Base-by-base conservation (phyloP, 2,113 vertebrate genomes). In the Calypte anna region DNA sequence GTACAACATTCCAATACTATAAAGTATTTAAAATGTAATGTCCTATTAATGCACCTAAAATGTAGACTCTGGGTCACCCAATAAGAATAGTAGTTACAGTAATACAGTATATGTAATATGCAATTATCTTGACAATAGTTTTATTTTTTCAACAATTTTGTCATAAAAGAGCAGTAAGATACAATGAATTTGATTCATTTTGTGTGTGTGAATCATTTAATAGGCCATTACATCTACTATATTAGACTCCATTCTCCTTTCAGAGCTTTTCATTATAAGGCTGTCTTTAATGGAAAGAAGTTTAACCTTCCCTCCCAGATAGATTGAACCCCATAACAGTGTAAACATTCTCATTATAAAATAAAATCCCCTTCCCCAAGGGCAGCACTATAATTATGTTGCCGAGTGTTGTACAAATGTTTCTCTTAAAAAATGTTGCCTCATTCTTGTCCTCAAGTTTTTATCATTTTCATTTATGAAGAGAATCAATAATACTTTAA, bases 281-380 rank as follows among this genome's bases (percentile, higher is more conserved):
- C 98, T 98, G 98, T 98, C 98, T 98, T 98, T 98, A 98, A 98
- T 98, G 97, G 98, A 98, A 98, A 98, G 98, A 98, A 98, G 98
- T 98, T 98, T 98, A 98, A 98, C 98, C 98, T 98, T 98, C 98
- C 97, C 98, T 98, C 98, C 97, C 98, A 98, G 98, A 98, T 97
- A 98, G 98, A 98, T 98, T 98, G 98, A 98, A 98, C 98, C 97
- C 97, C 97, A 97, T 98, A 98, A 98, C 97, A 97, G 98, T 98
- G 98, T 98, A 98, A 98, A 98, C 98, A 98, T 98, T 98, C 98
- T 98, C 98, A 98, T 98, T 98, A 98, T 98, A 98, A 98, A 98
- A 98, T 98, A 98, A 98, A 98, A 98, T 98, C 98, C 98, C 97
- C 97, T 98, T 98, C 98, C 98, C 98, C 98, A 98, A 98, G 98